phyloP scores from a whole-genome alignment of 2,113 vertebrate genomes.

The Phaethornis superciliosus region DNA sequence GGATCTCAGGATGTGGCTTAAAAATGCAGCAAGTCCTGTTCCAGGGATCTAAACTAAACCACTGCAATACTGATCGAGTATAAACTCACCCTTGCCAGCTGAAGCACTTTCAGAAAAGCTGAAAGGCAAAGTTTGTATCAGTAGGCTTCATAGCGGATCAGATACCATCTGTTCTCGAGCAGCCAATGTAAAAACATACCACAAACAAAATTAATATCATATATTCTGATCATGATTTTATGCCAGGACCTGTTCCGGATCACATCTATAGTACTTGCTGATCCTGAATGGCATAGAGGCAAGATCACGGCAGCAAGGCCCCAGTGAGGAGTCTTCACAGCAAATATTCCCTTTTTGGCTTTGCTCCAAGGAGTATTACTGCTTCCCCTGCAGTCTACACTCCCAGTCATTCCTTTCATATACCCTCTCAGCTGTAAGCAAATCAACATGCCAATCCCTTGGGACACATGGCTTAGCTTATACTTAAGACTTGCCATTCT shows the following conservation, averaged over 20 bases:
- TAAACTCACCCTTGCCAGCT: neutral
- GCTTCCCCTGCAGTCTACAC: conserved; percentile 7
- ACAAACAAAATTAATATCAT: neutral
- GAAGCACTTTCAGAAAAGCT: neutral
- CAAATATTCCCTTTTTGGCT: conserved; percentile 17
- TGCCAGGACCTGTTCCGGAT: neutral
- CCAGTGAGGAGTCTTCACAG: neutral
- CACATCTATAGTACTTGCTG: neutral
- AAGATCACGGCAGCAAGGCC: neutral
- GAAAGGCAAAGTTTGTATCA: neutral
- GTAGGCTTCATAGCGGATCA: neutral
- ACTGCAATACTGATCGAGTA: fast-evolving
- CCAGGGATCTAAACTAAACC: neutral
- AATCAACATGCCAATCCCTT: conserved; percentile 66
- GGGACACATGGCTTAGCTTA: conserved; percentile 55
- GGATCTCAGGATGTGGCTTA: neutral
- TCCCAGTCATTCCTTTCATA: conserved; percentile 40
- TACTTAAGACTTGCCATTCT: conserved; percentile 59
- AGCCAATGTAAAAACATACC: neutral
- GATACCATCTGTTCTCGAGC: neutral
- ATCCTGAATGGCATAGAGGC: neutral
- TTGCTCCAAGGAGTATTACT: neutral
- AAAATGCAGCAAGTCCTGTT: neutral
- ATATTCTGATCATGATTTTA: neutral
- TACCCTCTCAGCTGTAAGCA: conserved; percentile 56